These are phyloP conservation scores for Phania funesta DNA, from an alignment of 2,888 invertebrate genomes.

Conservation along the genomic window DNA sequence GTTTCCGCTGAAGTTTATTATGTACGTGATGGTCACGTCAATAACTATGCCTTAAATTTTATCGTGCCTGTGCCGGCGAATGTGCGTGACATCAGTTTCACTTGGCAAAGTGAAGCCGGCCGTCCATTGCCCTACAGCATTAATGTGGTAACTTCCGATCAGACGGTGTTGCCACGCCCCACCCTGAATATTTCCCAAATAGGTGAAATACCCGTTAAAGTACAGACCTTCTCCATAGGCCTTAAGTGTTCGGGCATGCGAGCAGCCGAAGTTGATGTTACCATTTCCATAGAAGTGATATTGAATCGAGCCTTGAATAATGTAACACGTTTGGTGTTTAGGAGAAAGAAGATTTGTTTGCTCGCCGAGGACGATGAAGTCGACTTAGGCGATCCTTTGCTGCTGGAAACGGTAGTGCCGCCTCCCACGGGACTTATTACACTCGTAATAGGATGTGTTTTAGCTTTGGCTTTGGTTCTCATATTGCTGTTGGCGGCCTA, in stretches of 20 bases:
- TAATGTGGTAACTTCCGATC: constrained; percentile 88
- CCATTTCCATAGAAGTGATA: constrained; percentile 91
- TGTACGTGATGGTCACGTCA: constrained; percentile 93
- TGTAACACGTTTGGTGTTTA: constrained; percentile 89
- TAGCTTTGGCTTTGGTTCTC: constrained; percentile 78
- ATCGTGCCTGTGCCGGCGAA: constrained; percentile 92
- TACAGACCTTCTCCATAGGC: constrained; percentile 89
- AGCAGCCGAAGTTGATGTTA: constrained; percentile 91
- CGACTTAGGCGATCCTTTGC: constrained; percentile 76
- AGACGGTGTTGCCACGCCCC: constrained; percentile 88
- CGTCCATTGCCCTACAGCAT: constrained; percentile 91
- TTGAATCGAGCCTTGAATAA: constrained; percentile 84
- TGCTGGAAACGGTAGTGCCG: constrained; percentile 77
- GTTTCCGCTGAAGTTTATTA: constrained; percentile 93
- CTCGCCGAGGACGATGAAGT: constrained; percentile 74
- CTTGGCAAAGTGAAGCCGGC: constrained; percentile 93
- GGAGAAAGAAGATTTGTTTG: constrained; percentile 91
- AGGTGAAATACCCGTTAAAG: constrained; percentile 89
- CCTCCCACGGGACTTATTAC: constrained; percentile 79
- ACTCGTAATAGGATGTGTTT: constrained; percentile 77
- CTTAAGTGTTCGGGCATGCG: constrained; percentile 91
- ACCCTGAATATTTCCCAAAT: constrained; percentile 90
- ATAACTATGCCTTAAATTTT: constrained; percentile 94
- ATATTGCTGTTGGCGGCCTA: constrained; percentile 78
- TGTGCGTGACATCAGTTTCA: constrained; percentile 91